phyloP scores from a whole-genome alignment of 2,113 vertebrate genomes.

The Mystacornis crossleyi region DNA sequence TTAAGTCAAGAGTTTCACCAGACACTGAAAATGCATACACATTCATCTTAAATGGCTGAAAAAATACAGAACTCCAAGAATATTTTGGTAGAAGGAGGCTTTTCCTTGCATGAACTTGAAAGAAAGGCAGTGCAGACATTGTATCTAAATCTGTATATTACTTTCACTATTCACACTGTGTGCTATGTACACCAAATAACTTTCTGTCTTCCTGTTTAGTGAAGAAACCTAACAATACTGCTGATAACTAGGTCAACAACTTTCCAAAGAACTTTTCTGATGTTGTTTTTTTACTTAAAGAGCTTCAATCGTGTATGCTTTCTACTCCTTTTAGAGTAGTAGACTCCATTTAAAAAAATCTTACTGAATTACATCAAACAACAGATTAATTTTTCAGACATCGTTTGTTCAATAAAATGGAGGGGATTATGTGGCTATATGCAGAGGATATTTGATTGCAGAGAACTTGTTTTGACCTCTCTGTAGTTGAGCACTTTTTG shows the following conservation, averaged over 20 bases:
- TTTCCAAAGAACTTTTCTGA: background rate
- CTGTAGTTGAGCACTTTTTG: background rate
- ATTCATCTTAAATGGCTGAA: background rate
- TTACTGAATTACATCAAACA: background rate
- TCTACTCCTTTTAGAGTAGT: background rate
- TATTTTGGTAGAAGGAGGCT: background rate
- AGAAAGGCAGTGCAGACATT: background rate
- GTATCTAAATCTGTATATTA: background rate
- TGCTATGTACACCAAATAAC: background rate
- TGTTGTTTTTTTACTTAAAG: background rate
- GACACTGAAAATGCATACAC: background rate
- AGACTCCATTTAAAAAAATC: background rate
- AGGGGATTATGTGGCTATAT: background rate
- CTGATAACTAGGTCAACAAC: background rate
- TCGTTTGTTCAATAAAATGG: background rate
- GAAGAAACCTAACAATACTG: background rate
- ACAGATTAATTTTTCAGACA: background rate
- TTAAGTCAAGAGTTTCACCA: background rate
- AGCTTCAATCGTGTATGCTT: background rate
- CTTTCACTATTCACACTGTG: background rate
- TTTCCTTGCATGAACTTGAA: background rate
- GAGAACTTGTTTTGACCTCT: background rate
- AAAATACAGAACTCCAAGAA: background rate
- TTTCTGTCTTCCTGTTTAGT: background rate
- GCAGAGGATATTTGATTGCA: background rate